Evolutionary conservation across 2,113 vertebrate genomes (phyloP).

Genomic region (Microcebus tavaratra): DNA sequence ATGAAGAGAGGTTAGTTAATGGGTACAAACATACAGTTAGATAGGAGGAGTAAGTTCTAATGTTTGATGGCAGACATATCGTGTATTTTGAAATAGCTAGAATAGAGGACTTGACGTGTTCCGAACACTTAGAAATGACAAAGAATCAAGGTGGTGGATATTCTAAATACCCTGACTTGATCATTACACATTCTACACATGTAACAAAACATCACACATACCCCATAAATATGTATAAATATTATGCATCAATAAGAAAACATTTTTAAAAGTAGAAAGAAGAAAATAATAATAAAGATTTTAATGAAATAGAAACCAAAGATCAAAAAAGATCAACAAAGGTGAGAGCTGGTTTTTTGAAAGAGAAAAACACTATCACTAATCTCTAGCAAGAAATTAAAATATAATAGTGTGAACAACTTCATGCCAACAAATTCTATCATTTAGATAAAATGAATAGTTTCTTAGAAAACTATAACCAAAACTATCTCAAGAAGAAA

Average conservation of each 20-base stretch:
- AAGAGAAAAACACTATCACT: not conserved
- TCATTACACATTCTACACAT: too few species aligned
- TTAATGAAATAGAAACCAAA: not conserved
- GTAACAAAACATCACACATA: too few species aligned
- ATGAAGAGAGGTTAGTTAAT: too few species aligned
- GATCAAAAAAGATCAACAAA: not conserved
- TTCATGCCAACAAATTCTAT: not conserved
- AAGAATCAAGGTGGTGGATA: too few species aligned
- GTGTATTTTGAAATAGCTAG: too few species aligned
- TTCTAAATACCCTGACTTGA: too few species aligned
- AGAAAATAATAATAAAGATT: conserved; percentile 15
- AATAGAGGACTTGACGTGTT: too few species aligned
- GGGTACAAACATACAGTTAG: too few species aligned
- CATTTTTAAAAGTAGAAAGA: not conserved
- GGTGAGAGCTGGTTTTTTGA: not conserved
- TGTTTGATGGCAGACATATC: too few species aligned
- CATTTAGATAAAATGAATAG: not conserved
- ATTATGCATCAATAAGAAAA: not conserved
- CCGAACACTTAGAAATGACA: too few species aligned
- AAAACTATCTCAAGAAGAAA: not conserved
- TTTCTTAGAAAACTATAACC: not conserved
- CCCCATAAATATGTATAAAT: too few species aligned
- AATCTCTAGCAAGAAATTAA: conserved; percentile 22
- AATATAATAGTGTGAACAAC: not conserved
- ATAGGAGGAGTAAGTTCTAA: too few species aligned